Conservation (phyloP, 2,113 vertebrate genomes). For the Lepus americanus region DNA sequence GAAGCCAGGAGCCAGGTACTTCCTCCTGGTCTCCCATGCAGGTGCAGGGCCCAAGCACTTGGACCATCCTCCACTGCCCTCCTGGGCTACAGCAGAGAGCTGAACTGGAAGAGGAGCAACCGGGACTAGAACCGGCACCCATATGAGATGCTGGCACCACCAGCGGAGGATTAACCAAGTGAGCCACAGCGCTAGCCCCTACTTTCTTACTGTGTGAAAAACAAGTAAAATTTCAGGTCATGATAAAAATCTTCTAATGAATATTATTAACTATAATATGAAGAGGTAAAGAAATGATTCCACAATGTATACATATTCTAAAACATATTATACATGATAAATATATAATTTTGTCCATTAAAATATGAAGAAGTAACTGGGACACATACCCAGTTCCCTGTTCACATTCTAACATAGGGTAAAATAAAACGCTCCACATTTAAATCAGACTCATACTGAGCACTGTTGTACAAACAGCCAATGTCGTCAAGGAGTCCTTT, state of each 20-base stretch:
- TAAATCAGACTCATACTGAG: background rate
- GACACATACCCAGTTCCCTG: constrained; percentile 23
- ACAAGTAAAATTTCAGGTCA: constrained; percentile 58
- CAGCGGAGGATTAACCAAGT: too few relatives aligned
- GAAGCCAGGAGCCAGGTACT: too few relatives aligned
- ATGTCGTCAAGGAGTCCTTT: background rate
- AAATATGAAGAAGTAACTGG: background rate
- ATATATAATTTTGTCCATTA: too few relatives aligned
- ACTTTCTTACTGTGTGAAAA: constrained; percentile 33
- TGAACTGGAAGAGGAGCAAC: too few relatives aligned
- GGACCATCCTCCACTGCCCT: too few relatives aligned
- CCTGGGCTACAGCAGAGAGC: too few relatives aligned
- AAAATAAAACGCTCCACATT: constrained; percentile 50
- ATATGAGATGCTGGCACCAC: too few relatives aligned
- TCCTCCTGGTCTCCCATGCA: too few relatives aligned
- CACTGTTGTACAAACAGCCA: background rate
- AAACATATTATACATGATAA: too few relatives aligned
- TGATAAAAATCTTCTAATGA: constrained; percentile 50
- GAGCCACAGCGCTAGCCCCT: background rate
- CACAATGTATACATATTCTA: too few relatives aligned
- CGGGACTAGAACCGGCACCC: too few relatives aligned
- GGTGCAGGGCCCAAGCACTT: too few relatives aligned
- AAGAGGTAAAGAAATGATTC: background rate
- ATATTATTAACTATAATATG: constrained; percentile 44
- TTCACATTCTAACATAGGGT: constrained; percentile 14